A percentile compares a stretch with the other conserved stretches of the same genome.
Conservation (phyloP, 2,113 vertebrate species). For the Hiodon tergisus region DNA sequence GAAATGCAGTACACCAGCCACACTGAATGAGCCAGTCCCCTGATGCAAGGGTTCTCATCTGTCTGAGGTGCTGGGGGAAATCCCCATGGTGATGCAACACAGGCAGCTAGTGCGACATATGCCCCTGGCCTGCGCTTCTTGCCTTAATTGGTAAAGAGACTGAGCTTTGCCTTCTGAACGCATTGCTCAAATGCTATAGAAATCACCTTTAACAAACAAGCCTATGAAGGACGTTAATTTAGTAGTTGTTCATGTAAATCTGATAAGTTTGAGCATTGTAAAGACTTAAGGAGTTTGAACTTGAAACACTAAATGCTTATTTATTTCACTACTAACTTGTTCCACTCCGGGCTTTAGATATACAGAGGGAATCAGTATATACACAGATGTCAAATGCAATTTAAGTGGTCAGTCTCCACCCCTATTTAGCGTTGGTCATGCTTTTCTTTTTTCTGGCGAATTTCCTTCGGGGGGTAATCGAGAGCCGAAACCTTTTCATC, state of each 20-base stretch:
- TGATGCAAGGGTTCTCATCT: not conserved
- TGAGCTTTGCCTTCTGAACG: not conserved
- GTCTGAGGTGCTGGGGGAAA: conserved; percentile 22
- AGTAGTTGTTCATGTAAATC: not conserved
- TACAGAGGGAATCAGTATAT: too few relatives aligned
- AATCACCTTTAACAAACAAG: not conserved
- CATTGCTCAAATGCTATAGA: not conserved
- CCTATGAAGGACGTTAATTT: not conserved
- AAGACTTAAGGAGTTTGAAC: not conserved
- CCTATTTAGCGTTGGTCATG: not conserved
- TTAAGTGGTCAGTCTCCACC: not conserved
- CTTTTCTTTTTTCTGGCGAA: too few relatives aligned
- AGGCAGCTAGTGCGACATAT: not conserved
- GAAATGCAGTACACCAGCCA: not conserved
- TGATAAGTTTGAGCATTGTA: not conserved
- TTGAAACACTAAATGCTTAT: too few relatives aligned
- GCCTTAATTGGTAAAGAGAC: conserved; percentile 33
- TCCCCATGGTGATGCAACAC: conserved; percentile 29
- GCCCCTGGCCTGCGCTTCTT: conserved; percentile 13
- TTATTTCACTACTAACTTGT: too few relatives aligned
- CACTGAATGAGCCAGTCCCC: not conserved
- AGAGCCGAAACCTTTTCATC: too few relatives aligned
- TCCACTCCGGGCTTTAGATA: too few relatives aligned
- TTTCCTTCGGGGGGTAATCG: too few relatives aligned
- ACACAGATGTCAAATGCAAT: too few relatives aligned